A percentile compares a stretch with the other conserved stretches of the same genome.
phyloP scores from a whole-genome alignment of 2,888 invertebrate genomes.

The Psylliodes chrysocephalus region DNA sequence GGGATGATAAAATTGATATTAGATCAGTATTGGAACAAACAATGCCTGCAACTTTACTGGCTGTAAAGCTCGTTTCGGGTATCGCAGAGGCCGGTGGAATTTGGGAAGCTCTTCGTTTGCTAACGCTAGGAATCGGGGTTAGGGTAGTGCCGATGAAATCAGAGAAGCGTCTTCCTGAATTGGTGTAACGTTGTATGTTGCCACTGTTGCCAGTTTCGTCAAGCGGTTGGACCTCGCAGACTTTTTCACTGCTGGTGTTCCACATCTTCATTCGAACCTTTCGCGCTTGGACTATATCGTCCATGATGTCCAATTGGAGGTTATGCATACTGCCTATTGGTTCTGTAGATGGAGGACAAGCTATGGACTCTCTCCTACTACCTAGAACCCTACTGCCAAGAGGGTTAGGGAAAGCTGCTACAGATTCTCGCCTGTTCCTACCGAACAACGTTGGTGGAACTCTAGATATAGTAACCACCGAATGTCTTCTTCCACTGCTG shows the following conservation, averaged over 20 bases:
- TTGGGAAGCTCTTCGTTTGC: constrained; percentile 78
- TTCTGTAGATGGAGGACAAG: constrained; percentile 77
- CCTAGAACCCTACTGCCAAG: constrained; percentile 63
- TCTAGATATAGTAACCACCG: constrained; percentile 86
- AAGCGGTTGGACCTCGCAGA: constrained; percentile 84
- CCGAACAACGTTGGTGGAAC: constrained; percentile 82
- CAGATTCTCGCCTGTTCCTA: constrained; percentile 81
- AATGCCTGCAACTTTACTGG: constrained; percentile 67
- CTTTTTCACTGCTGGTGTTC: constrained; percentile 80
- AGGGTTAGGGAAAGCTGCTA: constrained; percentile 78
- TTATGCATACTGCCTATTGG: constrained; percentile 82
- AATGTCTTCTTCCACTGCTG: constrained; percentile 81
- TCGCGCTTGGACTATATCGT: constrained; percentile 84
- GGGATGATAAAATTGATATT: constrained; percentile 79
- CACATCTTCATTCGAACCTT: constrained; percentile 87
- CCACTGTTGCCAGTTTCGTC: constrained; percentile 74
- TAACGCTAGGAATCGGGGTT: constrained; percentile 69
- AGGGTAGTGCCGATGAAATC: constrained; percentile 75
- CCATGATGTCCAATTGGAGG: constrained; percentile 87
- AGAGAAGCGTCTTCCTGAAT: constrained; percentile 72
- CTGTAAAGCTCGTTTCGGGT: constrained; percentile 59
- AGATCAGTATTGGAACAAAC: constrained; percentile 86
- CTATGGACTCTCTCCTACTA: constrained; percentile 51
- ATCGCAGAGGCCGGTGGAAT: constrained; percentile 68
- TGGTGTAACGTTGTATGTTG: constrained; percentile 71